phyloP scores from a whole-genome alignment of 2,888 invertebrate genomes.

The Cecidostiba fungosa region DNA sequence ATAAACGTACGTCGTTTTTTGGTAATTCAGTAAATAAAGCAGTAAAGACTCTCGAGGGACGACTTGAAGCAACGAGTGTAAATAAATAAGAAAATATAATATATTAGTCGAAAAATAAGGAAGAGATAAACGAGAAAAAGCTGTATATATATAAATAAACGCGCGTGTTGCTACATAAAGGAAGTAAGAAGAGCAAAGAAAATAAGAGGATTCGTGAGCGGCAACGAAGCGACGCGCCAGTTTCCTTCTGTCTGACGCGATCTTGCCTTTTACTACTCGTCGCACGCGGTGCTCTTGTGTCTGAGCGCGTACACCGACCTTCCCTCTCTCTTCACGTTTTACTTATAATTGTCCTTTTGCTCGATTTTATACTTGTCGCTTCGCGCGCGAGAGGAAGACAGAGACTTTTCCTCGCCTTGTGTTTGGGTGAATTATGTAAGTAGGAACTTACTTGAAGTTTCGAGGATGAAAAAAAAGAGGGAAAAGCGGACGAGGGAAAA shows the following conservation, averaged over 20 bases:
- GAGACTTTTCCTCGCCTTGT: conserved; percentile 48
- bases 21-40: too few relatives aligned
- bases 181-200: conserved; percentile 14
- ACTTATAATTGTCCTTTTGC: conserved; percentile 61
- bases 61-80: neutral
- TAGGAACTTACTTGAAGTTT: conserved; percentile 59
- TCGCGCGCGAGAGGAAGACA: conserved; percentile 16
- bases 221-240: conserved; percentile 41
- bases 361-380: conserved; percentile 58
- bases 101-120: neutral
- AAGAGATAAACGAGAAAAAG: neutral
- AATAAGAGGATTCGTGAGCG: conserved; percentile 55
- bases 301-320: conserved; percentile 43
- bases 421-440: conserved; percentile 60
- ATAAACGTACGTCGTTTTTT: neutral
- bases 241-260: conserved; percentile 51
- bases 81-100: neutral
- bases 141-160: neutral
- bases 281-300: conserved; percentile 10
- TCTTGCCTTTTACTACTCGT: conserved; percentile 55
- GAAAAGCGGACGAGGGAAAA: too few relatives aligned
- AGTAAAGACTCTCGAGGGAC: too few relatives aligned
- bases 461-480: conserved; percentile 4
- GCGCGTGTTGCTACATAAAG: neutral
- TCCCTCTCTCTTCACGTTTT: conserved; percentile 29